These are phyloP conservation scores for Drosophila serrata DNA, from an alignment of 1,140 invertebrate species.

Conservation along the genomic window DNA sequence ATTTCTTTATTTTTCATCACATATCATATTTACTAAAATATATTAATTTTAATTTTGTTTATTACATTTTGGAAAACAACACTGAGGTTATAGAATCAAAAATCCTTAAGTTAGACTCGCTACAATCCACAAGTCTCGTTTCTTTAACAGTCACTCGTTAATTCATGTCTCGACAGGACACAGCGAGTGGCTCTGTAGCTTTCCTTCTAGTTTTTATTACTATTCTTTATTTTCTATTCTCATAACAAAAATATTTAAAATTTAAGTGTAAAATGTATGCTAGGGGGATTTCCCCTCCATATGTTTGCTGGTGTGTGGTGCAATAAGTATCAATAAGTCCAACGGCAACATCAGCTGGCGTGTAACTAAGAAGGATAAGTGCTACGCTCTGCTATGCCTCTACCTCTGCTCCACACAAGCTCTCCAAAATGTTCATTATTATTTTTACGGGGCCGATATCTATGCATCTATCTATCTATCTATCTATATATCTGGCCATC, in stretches of 20 bases:
- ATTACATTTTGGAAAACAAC: too few species aligned
- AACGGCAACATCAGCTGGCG: conserved; percentile 62
- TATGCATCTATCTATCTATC: conserved; percentile 15
- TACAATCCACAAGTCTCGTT: too few species aligned
- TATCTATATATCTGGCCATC: conserved; percentile 31
- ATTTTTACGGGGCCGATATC: conserved; percentile 52
- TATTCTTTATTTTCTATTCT: background rate
- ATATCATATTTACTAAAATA: too few species aligned
- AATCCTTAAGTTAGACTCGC: too few species aligned
- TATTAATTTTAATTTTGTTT: too few species aligned
- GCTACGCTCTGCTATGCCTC: conserved; percentile 28
- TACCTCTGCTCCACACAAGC: conserved; percentile 32
- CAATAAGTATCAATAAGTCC: conserved; percentile 82
- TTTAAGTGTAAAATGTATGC: conserved; percentile 2
- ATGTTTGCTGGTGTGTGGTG: conserved; percentile 51
- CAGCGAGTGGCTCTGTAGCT: too few species aligned
- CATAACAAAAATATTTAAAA: too few species aligned
- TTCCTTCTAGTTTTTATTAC: background rate
- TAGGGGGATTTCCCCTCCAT: conserved; percentile 15
- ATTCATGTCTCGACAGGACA: too few species aligned
- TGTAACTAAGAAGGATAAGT: conserved; percentile 83
- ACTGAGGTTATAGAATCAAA: too few species aligned
- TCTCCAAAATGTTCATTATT: conserved; percentile 77
- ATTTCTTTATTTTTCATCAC: too few species aligned
- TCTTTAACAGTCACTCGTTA: too few species aligned